Percentiles rank a stretch among this genome's conserved stretches.
Evolutionary conservation across 1,140 invertebrate species (phyloP).

Genomic region (Stegodyphus mimosarum): DNA sequence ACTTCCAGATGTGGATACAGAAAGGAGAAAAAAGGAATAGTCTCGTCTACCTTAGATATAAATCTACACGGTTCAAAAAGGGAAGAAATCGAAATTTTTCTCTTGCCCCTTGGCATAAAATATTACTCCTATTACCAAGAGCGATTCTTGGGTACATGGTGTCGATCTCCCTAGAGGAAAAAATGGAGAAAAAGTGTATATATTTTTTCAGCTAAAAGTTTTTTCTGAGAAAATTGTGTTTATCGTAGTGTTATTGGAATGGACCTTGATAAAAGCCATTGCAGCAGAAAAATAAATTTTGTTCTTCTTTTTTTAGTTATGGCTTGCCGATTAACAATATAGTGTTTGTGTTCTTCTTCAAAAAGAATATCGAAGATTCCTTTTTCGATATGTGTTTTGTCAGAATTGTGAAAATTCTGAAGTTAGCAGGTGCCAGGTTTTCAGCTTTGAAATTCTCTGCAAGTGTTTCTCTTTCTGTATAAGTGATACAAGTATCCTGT

Average conservation of each 20-base stretch:
- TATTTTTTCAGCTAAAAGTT: no score
- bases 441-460: no score
- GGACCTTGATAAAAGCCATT: constrained; percentile 22
- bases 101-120: background rate
- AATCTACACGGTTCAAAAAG: background rate
- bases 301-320: background rate
- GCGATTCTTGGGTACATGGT: background rate
- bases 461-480: no score
- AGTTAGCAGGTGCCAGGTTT: no score
- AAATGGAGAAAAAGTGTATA: background rate
- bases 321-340: no score
- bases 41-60: background rate
- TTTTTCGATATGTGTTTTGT: no score
- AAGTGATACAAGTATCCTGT: no score
- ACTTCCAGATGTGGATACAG: no score
- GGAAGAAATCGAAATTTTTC: background rate
- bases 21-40: no score
- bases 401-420: no score
- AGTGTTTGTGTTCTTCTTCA: no score
- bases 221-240: constrained; percentile 12
- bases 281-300: constrained; percentile 11
- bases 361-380: no score
- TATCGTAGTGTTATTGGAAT: constrained; percentile 11
- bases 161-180: background rate
- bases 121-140: constrained; percentile 10